A percentile compares a stretch with the other conserved stretches of the same genome.
These are phyloP conservation scores for Salvelinus sp. DNA, from an alignment of 2,113 vertebrate species.

Conservation along the genomic window DNA sequence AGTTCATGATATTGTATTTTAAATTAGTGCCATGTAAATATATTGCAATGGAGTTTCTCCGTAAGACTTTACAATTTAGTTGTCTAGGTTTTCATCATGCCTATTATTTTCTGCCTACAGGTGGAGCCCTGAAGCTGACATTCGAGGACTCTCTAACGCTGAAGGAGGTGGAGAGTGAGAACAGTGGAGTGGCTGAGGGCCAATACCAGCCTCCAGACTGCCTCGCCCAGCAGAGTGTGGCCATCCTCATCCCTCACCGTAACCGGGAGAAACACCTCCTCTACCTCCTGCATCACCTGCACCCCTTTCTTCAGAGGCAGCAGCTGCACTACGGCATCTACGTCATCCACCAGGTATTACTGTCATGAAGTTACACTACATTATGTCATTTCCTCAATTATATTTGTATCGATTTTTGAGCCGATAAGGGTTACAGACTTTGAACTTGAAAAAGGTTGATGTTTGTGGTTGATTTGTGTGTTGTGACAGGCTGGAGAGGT, in stretches of 20 bases:
- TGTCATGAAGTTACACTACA: neutral
- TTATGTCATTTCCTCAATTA: neutral
- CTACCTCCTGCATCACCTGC: slow-evolving; percentile 89
- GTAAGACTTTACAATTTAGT: too few species aligned
- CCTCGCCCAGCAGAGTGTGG: slow-evolving; percentile 81
- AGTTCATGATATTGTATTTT: neutral
- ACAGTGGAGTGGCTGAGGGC: slow-evolving; percentile 76
- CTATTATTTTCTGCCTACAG: slow-evolving; percentile 58
- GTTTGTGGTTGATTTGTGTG: neutral
- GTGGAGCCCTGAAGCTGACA: slow-evolving; percentile 76
- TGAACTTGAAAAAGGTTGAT: neutral
- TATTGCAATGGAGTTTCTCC: neutral
- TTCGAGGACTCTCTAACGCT: slow-evolving; percentile 82
- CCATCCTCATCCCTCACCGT: slow-evolving; percentile 90
- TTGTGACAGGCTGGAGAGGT: slow-evolving; percentile 78
- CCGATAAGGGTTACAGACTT: too few species aligned
- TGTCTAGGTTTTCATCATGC: neutral
- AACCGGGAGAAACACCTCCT: slow-evolving; percentile 88
- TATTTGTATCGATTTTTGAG: neutral
- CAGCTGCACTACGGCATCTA: slow-evolving; percentile 93
- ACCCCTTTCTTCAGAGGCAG: slow-evolving; percentile 93
- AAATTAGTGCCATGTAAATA: neutral
- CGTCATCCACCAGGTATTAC: slow-evolving; percentile 90
- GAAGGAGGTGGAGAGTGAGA: slow-evolving; percentile 79
- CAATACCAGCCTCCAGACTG: slow-evolving; percentile 80